Conservation (phyloP, 2,888 invertebrate genomes). For the Allacma fusca region DNA sequence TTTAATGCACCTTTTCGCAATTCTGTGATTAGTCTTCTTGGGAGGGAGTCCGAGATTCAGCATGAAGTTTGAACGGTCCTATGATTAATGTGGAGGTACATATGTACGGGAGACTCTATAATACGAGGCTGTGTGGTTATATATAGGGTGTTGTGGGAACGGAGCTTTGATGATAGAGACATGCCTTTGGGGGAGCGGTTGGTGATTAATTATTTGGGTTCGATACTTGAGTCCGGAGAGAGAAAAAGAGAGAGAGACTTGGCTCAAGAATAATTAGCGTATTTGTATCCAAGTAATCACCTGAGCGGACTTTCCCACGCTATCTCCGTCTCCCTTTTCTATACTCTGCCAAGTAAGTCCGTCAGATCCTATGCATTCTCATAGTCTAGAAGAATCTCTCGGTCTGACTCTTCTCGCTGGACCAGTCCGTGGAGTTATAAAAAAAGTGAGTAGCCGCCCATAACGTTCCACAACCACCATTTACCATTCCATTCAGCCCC, state of each 20-base stretch:
- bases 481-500: no score
- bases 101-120: no score
- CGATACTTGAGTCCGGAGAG: neutral
- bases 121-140: no score
- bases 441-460: conserved; percentile 20
- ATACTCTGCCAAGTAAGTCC: no score
- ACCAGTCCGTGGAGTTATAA: neutral
- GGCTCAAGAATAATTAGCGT: conserved; percentile 5
- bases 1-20: no score
- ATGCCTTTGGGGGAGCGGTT: neutral
- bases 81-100: no score
- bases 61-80: no score
- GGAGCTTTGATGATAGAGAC: no score
- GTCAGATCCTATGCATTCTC: neutral
- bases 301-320: conserved; percentile 2
- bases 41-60: no score
- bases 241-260: conserved; percentile 1
- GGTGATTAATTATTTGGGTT: conserved; percentile 24
- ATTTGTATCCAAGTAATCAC: conserved; percentile 14
- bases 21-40: no score
- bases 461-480: conserved; percentile 3
- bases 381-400: neutral
- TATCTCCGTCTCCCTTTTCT: neutral
- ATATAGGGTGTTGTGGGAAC: no score
- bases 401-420: neutral